These are phyloP conservation scores for Pseudanteris insignis DNA, from an alignment of 2,888 invertebrate species.

Conservation along the genomic window DNA sequence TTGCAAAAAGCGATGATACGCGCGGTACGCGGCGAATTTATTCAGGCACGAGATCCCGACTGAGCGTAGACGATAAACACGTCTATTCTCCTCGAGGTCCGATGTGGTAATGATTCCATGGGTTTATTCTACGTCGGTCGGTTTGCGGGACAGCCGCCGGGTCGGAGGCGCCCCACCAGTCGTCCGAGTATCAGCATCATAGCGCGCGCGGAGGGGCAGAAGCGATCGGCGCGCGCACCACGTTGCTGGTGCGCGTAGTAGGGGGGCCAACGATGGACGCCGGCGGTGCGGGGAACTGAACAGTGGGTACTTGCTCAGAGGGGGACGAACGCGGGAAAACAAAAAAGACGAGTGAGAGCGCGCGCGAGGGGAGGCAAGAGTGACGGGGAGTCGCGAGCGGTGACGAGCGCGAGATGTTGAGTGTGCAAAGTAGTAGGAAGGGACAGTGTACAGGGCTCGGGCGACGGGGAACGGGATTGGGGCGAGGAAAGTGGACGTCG, in stretches of 20 bases:
- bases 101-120: conserved; percentile 64
- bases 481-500: conserved; percentile 39
- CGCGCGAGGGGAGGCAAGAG: neutral
- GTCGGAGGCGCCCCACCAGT: conserved; percentile 38
- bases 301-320: neutral
- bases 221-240: conserved; percentile 39
- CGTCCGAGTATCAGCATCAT: conserved; percentile 11
- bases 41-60: conserved; percentile 56
- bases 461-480: conserved; percentile 34
- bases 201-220: conserved; percentile 26
- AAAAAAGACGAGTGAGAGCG: conserved; percentile 1
- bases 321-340: conserved; percentile 2
- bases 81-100: conserved; percentile 65
- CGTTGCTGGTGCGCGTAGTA: conserved; percentile 17
- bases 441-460: conserved; percentile 17
- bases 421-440: conserved; percentile 24
- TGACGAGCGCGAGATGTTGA: conserved; percentile 30
- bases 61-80: conserved; percentile 61
- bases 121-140: conserved; percentile 54
- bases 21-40: conserved; percentile 11
- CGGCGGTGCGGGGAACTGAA: conserved; percentile 21
- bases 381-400: conserved; percentile 14
- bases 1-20: no score
- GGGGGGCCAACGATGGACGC: conserved; percentile 1
- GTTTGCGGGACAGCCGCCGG: conserved; percentile 43